A percentile compares a stretch with the other conserved stretches of the same genome.
Evolutionary conservation across 2,113 vertebrate genomes (phyloP).

Genomic region (Hirundichthys speculiger): DNA sequence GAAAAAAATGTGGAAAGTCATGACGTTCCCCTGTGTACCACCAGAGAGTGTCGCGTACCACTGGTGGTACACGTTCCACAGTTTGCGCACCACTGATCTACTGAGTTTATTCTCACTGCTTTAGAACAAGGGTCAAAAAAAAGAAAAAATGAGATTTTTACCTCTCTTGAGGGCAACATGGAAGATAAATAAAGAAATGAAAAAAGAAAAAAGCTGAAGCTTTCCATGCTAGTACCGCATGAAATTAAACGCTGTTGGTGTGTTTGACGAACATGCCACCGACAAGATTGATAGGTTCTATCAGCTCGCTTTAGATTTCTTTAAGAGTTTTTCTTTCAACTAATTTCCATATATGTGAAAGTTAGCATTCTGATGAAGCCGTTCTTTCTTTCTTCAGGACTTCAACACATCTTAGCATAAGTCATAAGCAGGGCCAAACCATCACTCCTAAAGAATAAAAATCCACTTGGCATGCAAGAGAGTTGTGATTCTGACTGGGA

Average conservation of each 20-base stretch:
- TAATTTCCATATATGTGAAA: slow-evolving; percentile 19
- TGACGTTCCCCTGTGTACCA: too few species aligned
- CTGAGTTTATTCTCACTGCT: background rate
- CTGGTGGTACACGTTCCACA: too few species aligned
- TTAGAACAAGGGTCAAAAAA: background rate
- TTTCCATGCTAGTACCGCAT: background rate
- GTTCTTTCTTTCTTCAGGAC: background rate
- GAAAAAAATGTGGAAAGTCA: too few species aligned
- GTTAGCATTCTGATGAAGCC: background rate
- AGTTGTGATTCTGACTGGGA: slow-evolving; percentile 39
- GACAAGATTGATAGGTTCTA: slow-evolving; percentile 29
- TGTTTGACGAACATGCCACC: slow-evolving; percentile 23
- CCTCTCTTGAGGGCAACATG: slow-evolving; percentile 1
- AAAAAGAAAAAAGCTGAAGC: too few species aligned
- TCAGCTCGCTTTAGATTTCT: slow-evolving; percentile 12
- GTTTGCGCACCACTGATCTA: too few species aligned
- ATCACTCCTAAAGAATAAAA: slow-evolving; percentile 45
- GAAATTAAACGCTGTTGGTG: slow-evolving; percentile 16
- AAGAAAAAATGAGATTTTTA: background rate
- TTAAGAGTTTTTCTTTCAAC: slow-evolving; percentile 2
- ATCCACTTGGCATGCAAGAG: slow-evolving; percentile 45
- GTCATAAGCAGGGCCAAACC: slow-evolving; percentile 36
- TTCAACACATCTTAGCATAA: slow-evolving; percentile 20
- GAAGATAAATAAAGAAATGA: background rate
- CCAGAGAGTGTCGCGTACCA: too few species aligned